phyloP scores from a whole-genome alignment of 2,113 vertebrate species.

The Astur gentilis region DNA sequence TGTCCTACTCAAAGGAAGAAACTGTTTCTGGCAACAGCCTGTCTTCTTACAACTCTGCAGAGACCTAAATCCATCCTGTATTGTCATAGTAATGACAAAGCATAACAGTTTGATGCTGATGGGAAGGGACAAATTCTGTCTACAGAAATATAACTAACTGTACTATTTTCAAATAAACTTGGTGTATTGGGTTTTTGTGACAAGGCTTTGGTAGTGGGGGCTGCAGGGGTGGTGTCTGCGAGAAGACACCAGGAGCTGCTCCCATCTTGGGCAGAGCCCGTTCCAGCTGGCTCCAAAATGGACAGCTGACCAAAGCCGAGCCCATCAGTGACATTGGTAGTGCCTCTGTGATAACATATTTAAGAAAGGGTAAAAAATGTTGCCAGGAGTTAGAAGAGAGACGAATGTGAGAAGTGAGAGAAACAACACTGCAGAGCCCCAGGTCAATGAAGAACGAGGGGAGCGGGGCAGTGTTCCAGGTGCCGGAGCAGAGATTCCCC shows the following conservation, averaged over 20 bases:
- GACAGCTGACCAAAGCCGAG: not conserved
- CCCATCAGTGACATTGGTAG: not conserved
- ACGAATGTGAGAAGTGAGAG: not conserved
- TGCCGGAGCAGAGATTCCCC: accelerated
- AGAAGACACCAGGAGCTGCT: not conserved
- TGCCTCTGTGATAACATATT: not conserved
- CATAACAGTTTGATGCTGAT: not conserved
- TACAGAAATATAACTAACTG: not conserved
- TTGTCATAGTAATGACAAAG: not conserved
- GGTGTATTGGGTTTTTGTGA: not conserved
- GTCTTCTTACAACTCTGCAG: not conserved
- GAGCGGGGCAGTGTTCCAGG: not conserved
- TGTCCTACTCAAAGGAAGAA: not conserved
- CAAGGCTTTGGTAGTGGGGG: not conserved
- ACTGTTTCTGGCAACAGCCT: not conserved
- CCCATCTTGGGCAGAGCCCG: not conserved
- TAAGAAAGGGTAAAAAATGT: not conserved
- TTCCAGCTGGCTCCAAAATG: not conserved
- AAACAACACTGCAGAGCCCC: not conserved
- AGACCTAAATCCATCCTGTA: not conserved
- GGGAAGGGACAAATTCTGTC: not conserved
- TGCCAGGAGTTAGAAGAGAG: not conserved
- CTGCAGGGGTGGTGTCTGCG: not conserved
- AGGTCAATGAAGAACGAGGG: not conserved
- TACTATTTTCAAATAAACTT: not conserved